phyloP scores from a whole-genome alignment of 2,113 vertebrate species.

The Xenus cinereus region DNA sequence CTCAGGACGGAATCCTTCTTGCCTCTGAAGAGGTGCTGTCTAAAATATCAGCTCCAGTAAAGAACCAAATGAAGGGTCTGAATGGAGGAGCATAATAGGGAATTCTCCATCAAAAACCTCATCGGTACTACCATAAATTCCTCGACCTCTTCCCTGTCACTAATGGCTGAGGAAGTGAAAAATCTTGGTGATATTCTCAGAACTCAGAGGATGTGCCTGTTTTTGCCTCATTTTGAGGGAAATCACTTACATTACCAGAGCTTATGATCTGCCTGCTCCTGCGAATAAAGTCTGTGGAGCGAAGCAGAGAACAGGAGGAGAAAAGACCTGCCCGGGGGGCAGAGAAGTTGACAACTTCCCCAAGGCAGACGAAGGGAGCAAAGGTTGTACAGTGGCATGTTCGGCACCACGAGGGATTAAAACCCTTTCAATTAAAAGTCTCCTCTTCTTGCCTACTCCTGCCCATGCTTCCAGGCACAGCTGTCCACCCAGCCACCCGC shows the following conservation, averaged over 20 bases:
- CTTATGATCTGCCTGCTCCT: neutral
- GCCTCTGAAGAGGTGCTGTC: neutral
- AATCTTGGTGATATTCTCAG: neutral
- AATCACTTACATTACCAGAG: neutral
- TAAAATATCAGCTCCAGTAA: neutral
- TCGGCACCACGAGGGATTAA: neutral
- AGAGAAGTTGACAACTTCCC: neutral
- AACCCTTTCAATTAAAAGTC: neutral
- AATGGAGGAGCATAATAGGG: neutral
- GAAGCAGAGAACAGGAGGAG: neutral
- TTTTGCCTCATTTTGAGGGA: neutral
- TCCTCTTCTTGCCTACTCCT: neutral
- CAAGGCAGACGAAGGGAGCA: neutral
- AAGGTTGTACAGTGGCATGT: neutral
- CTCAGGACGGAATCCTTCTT: neutral
- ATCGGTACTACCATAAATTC: neutral
- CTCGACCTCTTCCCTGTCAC: neutral
- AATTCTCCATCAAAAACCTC: neutral
- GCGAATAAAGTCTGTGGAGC: rapidly evolving
- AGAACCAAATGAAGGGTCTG: neutral
- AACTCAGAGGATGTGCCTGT: neutral
- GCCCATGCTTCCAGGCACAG: neutral
- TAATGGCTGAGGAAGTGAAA: neutral
- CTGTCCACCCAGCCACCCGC: rapidly evolving
- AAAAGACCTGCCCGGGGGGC: neutral